These are phyloP conservation scores for Meleagris gallopavo DNA, from an alignment of 2,113 vertebrate species.

Conservation along the genomic window DNA sequence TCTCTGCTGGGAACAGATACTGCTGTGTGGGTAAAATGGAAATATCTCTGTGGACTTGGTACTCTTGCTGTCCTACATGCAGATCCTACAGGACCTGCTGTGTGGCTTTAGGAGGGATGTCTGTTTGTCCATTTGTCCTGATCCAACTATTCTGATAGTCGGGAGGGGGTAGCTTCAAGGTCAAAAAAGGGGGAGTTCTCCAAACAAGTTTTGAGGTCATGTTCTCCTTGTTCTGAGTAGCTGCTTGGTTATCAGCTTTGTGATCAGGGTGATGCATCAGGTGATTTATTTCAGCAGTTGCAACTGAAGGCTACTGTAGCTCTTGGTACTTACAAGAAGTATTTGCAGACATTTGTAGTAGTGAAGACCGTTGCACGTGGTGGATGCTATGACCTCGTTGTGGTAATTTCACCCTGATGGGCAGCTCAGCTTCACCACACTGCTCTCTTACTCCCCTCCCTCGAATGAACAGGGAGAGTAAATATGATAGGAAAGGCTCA, in stretches of 20 bases:
- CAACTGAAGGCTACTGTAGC: background rate
- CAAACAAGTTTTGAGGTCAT: background rate
- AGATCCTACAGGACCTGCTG: rapidly evolving
- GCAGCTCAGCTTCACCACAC: background rate
- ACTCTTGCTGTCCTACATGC: rapidly evolving
- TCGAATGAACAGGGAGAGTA: background rate
- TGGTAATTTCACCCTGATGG: background rate
- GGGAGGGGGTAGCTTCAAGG: background rate
- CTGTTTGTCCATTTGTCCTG: background rate
- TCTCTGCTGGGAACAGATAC: background rate
- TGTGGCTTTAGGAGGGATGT: background rate
- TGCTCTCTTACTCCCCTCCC: background rate
- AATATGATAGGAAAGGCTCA: background rate
- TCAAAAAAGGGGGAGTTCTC: background rate
- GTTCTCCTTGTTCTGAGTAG: background rate
- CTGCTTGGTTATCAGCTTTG: background rate
- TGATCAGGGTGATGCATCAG: background rate
- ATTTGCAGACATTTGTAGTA: background rate
- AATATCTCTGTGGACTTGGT: background rate
- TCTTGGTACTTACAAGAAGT: background rate
- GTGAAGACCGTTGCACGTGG: rapidly evolving
- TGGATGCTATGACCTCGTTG: background rate
- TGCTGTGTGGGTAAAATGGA: background rate
- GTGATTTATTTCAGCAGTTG: background rate
- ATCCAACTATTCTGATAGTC: background rate